Evolutionary conservation across 2,797 vertebrate genomes (phyloP).

Genomic region (Tarsius wallacei): DNA sequence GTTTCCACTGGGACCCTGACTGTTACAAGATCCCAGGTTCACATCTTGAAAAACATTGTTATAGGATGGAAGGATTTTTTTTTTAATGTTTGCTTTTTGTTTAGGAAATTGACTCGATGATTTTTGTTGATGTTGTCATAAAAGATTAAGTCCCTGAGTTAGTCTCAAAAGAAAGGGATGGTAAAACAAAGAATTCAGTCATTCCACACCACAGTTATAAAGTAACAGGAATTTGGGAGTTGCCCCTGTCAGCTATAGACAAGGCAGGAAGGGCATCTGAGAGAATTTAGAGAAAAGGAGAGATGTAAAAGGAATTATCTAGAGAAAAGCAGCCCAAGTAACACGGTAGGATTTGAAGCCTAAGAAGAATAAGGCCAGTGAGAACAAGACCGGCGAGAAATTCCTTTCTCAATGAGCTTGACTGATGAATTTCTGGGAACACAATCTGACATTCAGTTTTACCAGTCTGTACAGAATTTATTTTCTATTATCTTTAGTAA

Average conservation of each 20-base stretch:
- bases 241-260: background rate
- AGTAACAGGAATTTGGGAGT: background rate
- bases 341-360: background rate
- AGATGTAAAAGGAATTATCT: background rate
- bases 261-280: background rate
- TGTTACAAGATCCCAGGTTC: too few species aligned
- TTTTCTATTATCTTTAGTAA: constrained; percentile 30
- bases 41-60: background rate
- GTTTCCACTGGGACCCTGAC: background rate
- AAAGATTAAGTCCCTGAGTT: background rate
- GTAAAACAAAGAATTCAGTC: background rate
- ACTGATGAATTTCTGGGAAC: background rate
- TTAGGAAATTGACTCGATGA: background rate
- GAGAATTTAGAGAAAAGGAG: background rate
- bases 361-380: background rate
- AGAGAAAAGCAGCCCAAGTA: background rate
- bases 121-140: background rate
- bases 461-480: background rate
- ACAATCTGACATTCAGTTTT: background rate
- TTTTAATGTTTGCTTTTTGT: background rate
- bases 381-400: background rate
- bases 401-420: background rate
- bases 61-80: background rate
- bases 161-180: background rate
- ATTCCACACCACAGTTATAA: background rate